These are phyloP conservation scores for Lepidurus packardi DNA, from an alignment of 1,140 invertebrate species.

Conservation along the genomic window DNA sequence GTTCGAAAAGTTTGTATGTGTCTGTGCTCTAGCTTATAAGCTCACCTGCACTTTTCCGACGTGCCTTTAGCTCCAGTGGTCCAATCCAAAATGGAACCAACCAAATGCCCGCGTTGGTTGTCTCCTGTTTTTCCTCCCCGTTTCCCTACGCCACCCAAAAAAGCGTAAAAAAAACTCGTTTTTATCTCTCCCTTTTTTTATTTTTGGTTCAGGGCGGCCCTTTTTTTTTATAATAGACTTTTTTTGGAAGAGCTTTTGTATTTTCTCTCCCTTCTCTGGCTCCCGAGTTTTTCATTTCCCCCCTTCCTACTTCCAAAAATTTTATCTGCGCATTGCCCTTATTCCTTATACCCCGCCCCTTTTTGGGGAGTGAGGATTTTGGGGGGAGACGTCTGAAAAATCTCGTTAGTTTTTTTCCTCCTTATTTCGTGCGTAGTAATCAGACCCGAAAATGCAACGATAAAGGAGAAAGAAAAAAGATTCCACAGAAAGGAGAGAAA, in stretches of 20 bases:
- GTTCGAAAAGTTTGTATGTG: no score
- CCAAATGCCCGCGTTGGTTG: background rate
- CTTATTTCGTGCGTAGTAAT: background rate
- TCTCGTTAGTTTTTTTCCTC: background rate
- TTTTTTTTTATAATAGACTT: background rate
- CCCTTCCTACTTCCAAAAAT: background rate
- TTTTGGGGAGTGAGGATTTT: background rate
- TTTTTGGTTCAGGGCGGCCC: background rate
- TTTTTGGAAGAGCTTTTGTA: background rate
- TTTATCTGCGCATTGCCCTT: conserved; percentile 3
- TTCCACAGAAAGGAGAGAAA: background rate
- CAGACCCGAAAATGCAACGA: conserved; percentile 4
- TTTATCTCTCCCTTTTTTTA: conserved; percentile 5
- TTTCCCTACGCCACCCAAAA: background rate
- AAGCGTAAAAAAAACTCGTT: background rate
- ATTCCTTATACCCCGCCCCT: background rate
- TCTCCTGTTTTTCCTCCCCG: background rate
- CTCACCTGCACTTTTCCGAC: conserved; percentile 13
- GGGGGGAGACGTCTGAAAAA: background rate
- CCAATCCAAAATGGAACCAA: conserved; percentile 7
- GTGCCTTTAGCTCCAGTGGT: background rate
- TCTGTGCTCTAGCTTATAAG: background rate
- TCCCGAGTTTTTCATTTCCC: conserved; percentile 10
- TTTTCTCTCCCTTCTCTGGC: background rate
- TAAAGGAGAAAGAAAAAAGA: background rate